Conservation (phyloP, 2,888 invertebrate species). For the Saturnia pavonia region DNA sequence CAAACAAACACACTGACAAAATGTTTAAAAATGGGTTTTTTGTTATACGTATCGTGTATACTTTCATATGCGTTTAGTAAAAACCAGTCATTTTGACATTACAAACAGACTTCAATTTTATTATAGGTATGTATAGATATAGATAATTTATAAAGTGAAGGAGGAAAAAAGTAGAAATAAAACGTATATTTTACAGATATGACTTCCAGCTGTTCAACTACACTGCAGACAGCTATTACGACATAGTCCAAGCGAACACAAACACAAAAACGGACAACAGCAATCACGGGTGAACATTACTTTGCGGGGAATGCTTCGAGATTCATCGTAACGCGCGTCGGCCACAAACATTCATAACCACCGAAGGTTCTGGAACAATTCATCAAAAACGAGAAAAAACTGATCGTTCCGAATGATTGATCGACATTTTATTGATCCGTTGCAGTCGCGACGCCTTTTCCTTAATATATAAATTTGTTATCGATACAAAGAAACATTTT, state of each 20-base stretch:
- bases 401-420: conserved; percentile 51
- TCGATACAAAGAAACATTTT: conserved; percentile 31
- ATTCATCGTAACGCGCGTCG: conserved; percentile 29
- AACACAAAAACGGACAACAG: no score
- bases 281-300: conserved; percentile 58
- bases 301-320: conserved; percentile 19
- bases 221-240: conserved; percentile 86
- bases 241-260: conserved; percentile 79
- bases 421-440: conserved; percentile 42
- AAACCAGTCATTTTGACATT: no score
- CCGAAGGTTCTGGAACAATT: conserved; percentile 45
- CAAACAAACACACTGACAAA: no score
- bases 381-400: conserved; percentile 51
- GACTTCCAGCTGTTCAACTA: conserved; percentile 95
- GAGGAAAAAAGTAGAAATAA: neutral
- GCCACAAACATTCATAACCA: conserved; percentile 39
- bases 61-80: no score
- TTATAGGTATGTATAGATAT: no score
- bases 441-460: conserved; percentile 27
- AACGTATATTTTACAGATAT: conserved; percentile 83
- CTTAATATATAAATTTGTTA: conserved; percentile 41
- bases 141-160: no score
- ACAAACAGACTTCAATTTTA: no score
- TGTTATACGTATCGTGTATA: no score
- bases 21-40: no score